Percentiles rank a stretch among this genome's conserved stretches.
Conservation (phyloP, 2,113 vertebrate genomes). For the Ochotona princeps region DNA sequence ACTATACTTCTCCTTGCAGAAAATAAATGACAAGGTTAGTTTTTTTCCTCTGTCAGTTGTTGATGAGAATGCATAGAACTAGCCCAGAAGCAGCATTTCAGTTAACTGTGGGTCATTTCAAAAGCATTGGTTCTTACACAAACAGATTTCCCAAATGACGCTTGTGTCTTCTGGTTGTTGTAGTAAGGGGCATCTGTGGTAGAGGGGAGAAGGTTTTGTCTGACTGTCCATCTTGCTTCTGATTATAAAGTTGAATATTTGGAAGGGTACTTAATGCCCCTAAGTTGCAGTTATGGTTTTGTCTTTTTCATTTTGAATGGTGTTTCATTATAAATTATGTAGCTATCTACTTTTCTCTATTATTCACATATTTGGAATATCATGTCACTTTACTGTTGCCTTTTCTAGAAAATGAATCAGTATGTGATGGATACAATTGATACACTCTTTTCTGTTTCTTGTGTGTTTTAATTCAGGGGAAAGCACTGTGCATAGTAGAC, state of each 20-base stretch:
- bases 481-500: background rate
- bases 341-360: background rate
- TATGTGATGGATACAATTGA: background rate
- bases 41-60: background rate
- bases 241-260: background rate
- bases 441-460: background rate
- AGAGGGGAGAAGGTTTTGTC: background rate
- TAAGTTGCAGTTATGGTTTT: background rate
- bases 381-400: background rate
- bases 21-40: conserved; percentile 47
- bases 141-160: conserved; percentile 14
- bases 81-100: conserved; percentile 10
- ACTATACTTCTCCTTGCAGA: background rate
- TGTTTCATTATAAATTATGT: background rate
- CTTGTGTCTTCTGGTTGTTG: conserved; percentile 18
- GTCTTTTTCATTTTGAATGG: conserved; percentile 23
- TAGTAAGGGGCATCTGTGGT: background rate
- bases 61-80: conserved; percentile 53
- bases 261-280: background rate
- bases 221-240: background rate
- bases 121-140: conserved; percentile 40
- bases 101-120: background rate
- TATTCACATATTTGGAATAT: background rate
- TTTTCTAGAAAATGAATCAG: background rate
- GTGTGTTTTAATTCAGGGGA: background rate